Conservation (phyloP, 2,113 vertebrate genomes). For the Micronycteris hirsuta region DNA sequence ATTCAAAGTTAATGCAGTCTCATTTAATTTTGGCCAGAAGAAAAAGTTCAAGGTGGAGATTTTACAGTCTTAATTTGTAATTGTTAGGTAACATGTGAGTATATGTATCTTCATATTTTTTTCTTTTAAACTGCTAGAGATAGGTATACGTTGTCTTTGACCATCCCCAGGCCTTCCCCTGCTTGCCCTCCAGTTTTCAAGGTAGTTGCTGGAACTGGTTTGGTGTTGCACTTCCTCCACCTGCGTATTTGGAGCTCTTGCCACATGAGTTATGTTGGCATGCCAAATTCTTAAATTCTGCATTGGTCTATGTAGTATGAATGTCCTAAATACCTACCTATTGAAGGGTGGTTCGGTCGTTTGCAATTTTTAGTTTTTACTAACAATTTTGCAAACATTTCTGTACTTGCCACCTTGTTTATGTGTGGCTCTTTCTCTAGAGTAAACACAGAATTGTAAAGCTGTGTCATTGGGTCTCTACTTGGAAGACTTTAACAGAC, state of each 20-base stretch:
- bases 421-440: not conserved
- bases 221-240: not conserved
- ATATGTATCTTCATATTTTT: not conserved
- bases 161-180: not conserved
- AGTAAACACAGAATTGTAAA: not conserved
- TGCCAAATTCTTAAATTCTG: not conserved
- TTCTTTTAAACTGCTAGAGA: not conserved
- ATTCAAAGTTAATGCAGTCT: not conserved
- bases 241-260: not conserved
- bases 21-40: not conserved
- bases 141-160: not conserved
- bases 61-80: not conserved
- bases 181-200: not conserved
- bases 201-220: not conserved
- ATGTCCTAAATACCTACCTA: not conserved
- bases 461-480: not conserved
- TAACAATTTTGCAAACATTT: not conserved
- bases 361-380: not conserved
- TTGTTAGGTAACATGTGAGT: not conserved
- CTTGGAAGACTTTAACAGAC: not conserved
- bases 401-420: not conserved
- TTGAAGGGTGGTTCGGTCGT: not conserved
- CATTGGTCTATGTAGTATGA: not conserved
- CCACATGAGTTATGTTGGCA: not conserved
- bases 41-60: not conserved